Evolutionary conservation across 2,888 invertebrate genomes (phyloP).

Genomic region (Nineta flava): DNA sequence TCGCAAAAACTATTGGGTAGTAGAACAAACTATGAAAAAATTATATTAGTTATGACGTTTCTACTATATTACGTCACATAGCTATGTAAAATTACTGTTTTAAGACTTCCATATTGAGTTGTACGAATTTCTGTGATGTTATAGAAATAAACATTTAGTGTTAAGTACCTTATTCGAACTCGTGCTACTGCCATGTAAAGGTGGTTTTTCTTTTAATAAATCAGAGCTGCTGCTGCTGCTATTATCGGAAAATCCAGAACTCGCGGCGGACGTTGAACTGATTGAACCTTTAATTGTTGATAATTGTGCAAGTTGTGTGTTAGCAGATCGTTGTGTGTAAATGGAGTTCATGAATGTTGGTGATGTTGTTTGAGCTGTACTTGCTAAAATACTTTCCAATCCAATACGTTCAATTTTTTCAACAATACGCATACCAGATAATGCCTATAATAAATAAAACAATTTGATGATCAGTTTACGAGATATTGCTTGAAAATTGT

Average conservation of each 20-base stretch:
- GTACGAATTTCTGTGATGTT: too few species aligned
- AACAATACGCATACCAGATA: conserved; percentile 38
- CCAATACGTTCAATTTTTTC: conserved; percentile 54
- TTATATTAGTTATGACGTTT: too few species aligned
- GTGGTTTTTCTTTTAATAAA: conserved; percentile 8
- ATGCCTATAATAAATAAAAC: conserved; percentile 16
- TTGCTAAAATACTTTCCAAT: conserved; percentile 47
- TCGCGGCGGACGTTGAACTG: conserved; percentile 5
- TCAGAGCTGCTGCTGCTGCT: conserved; percentile 11
- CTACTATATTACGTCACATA: too few species aligned
- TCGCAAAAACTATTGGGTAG: too few species aligned
- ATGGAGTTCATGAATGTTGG: conserved; percentile 42
- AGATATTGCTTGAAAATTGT: not conserved
- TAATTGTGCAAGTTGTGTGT: conserved; percentile 66
- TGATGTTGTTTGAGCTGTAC: conserved; percentile 39
- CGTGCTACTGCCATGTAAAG: not conserved
- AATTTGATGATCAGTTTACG: not conserved
- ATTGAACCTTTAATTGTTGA: conserved; percentile 46
- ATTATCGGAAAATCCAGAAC: conserved; percentile 9
- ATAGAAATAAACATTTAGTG: not conserved
- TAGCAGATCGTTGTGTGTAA: conserved; percentile 41
- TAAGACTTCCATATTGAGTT: too few species aligned
- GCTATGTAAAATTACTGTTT: too few species aligned
- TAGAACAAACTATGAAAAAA: too few species aligned
- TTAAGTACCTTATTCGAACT: not conserved